phyloP scores from a whole-genome alignment of 2,888 invertebrate genomes.

The Drosophila nr. perissopoda region DNA sequence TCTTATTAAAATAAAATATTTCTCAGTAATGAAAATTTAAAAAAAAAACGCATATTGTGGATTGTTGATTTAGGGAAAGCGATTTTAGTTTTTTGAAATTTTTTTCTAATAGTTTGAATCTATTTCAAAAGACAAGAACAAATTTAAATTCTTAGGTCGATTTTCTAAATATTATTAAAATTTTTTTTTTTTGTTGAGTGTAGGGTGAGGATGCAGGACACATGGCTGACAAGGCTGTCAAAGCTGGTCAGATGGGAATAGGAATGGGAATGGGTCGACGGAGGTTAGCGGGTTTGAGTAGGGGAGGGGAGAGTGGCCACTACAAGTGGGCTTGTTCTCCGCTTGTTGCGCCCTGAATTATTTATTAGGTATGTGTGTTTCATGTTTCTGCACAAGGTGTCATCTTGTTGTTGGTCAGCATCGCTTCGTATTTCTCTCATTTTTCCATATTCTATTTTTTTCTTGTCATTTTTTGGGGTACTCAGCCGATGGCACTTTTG shows the following conservation, averaged over 20 bases:
- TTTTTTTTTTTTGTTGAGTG: not conserved
- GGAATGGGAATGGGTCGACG: not conserved
- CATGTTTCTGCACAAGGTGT: conserved; percentile 66
- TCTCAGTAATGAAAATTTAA: too few relatives aligned
- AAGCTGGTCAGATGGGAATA: conserved; percentile 20
- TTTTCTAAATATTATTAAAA: not conserved
- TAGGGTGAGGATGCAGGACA: conserved; percentile 9
- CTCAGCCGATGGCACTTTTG: conserved; percentile 13
- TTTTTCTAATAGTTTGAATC: not conserved
- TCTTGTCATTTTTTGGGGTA: conserved; percentile 4
- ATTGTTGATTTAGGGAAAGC: too few relatives aligned
- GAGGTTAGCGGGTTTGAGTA: not conserved
- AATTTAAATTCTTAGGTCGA: fast-evolving
- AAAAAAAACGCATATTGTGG: too few relatives aligned
- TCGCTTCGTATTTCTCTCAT: conserved; percentile 33
- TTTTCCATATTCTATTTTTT: conserved; percentile 30
- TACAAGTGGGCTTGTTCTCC: conserved; percentile 72
- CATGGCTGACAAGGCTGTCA: conserved; percentile 29
- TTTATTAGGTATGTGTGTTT: conserved; percentile 76
- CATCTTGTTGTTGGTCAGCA: conserved; percentile 61
- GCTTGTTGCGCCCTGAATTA: conserved; percentile 80
- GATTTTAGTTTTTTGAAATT: not conserved
- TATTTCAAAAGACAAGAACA: not conserved
- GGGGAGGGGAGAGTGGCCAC: conserved; percentile 1
- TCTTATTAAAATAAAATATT: not conserved